Evolutionary conservation across 2,888 invertebrate species (phyloP).

Genomic region (Megalurothrips usitatus): DNA sequence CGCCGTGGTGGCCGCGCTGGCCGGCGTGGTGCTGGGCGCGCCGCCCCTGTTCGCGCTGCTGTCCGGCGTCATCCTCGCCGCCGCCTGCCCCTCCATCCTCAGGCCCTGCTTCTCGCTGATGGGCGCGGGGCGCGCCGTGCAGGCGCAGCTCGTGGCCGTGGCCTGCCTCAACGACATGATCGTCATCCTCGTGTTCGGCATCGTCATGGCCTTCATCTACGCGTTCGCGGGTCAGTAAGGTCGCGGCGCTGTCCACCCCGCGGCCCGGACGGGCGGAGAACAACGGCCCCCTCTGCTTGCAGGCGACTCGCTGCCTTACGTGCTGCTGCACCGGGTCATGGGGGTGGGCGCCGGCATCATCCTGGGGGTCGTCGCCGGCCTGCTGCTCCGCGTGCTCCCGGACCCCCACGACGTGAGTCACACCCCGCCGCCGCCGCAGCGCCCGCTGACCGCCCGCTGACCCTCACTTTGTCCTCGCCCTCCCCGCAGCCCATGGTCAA

Average conservation of each 20-base stretch:
- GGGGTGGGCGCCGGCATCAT: neutral
- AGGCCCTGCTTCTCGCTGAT: constrained; percentile 18
- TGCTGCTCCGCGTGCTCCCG: neutral
- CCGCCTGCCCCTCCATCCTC: constrained; percentile 15
- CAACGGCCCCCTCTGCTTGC: neutral
- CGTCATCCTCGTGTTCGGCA: constrained; percentile 3
- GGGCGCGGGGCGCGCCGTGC: constrained; percentile 9
- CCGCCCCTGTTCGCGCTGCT: neutral
- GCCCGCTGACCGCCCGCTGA: no score
- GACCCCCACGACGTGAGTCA: neutral
- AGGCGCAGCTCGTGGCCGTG: neutral
- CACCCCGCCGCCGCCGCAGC: neutral
- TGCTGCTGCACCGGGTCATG: constrained; percentile 8
- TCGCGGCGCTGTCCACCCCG: neutral
- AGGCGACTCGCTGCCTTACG: neutral
- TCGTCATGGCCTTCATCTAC: neutral
- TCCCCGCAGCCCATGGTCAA: neutral
- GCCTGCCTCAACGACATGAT: constrained; percentile 16
- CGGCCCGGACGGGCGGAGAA: neutral
- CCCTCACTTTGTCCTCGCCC: no score
- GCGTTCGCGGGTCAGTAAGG: neutral
- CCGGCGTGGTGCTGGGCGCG: neutral
- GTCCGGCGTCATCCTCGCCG: neutral
- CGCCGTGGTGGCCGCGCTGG: neutral
- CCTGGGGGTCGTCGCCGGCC: neutral